phyloP scores from a whole-genome alignment of 2,113 vertebrate species.

The Hippolais icterina region DNA sequence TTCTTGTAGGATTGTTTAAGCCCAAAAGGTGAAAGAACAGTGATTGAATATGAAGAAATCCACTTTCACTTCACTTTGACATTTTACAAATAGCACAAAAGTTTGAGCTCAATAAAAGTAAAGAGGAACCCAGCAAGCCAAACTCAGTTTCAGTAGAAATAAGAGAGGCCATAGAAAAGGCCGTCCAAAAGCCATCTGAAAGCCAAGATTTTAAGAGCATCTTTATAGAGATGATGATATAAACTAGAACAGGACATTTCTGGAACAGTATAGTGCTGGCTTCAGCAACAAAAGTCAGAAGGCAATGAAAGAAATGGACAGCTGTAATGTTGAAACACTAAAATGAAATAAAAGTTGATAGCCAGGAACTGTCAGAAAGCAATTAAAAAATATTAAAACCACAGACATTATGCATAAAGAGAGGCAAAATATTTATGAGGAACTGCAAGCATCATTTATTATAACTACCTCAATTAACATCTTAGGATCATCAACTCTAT shows the following conservation, averaged over 20 bases:
- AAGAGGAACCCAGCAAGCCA: background rate
- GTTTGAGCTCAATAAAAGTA: background rate
- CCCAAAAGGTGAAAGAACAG: background rate
- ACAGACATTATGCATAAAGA: background rate
- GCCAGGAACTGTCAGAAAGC: background rate
- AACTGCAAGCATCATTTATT: background rate
- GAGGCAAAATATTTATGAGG: background rate
- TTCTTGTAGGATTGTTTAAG: background rate
- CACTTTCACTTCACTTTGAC: background rate
- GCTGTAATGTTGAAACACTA: background rate
- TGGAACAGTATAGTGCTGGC: background rate
- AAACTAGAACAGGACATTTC: background rate
- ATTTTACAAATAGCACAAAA: background rate
- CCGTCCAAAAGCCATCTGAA: background rate
- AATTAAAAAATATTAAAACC: background rate
- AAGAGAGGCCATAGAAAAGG: background rate
- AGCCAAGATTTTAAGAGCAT: conserved; percentile 8
- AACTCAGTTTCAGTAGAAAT: background rate
- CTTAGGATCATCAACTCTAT: background rate
- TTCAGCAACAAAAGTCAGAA: background rate
- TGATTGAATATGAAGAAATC: background rate
- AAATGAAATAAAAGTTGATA: background rate
- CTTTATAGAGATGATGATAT: conserved; percentile 10
- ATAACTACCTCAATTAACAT: background rate
- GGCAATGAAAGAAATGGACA: background rate